Evolutionary conservation across 2,888 invertebrate genomes (phyloP).

Genomic region (Parochlus steinenii): DNA sequence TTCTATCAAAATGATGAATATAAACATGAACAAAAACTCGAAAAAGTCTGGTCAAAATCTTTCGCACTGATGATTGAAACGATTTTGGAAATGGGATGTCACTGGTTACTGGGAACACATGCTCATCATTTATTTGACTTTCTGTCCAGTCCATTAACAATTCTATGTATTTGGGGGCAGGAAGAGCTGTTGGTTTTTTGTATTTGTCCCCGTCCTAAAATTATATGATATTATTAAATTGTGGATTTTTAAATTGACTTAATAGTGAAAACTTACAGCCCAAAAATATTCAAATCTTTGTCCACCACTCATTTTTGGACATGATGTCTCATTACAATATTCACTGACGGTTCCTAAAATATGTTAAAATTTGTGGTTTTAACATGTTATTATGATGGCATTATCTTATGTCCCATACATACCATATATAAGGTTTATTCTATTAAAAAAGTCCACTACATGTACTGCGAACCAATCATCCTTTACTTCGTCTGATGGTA

Average conservation of each 20-base stretch:
- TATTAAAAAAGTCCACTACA: conserved; percentile 87
- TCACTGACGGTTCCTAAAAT: conserved; percentile 75
- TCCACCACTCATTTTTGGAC: conserved; percentile 84
- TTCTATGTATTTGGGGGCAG: conserved; percentile 69
- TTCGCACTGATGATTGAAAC: conserved; percentile 60
- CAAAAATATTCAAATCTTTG: conserved; percentile 79
- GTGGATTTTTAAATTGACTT: not conserved
- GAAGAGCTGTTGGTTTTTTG: conserved; percentile 61
- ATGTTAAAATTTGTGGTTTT: too few species aligned
- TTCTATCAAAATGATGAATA: conserved; percentile 83
- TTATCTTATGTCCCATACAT: too few species aligned
- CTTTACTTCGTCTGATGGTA: conserved; percentile 68
- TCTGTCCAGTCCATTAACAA: conserved; percentile 87
- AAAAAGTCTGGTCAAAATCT: conserved; percentile 74
- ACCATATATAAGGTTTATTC: conserved; percentile 85
- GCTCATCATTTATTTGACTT: conserved; percentile 74
- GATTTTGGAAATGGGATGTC: conserved; percentile 60
- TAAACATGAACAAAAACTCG: conserved; percentile 88
- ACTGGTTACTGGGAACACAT: conserved; percentile 66
- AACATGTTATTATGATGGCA: too few species aligned
- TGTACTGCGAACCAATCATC: conserved; percentile 91
- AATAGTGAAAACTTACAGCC: conserved; percentile 37
- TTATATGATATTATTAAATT: not conserved
- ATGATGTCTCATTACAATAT: conserved; percentile 64
- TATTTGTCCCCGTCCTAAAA: conserved; percentile 27